phyloP scores from a whole-genome alignment of 2,888 invertebrate species.

The Orthonevra nobilis region DNA sequence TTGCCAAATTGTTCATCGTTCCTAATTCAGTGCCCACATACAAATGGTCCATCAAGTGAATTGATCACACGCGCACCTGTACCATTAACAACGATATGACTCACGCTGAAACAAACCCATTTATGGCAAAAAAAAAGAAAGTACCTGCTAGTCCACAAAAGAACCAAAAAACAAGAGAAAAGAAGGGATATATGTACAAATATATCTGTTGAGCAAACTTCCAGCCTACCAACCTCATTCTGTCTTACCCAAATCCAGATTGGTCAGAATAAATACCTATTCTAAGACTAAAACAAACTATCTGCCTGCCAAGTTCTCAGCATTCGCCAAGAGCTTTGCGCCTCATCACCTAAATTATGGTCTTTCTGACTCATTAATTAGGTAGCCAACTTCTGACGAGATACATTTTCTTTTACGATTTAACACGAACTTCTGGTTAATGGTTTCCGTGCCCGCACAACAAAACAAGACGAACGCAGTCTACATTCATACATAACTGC shows the following conservation, averaged over 20 bases:
- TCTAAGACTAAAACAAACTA: background rate
- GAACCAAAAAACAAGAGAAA: background rate
- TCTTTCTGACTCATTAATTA: slow-evolving; percentile 28
- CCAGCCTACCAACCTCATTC: slow-evolving; percentile 18
- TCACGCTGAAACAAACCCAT: background rate
- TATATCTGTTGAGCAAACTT: slow-evolving; percentile 8
- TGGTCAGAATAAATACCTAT: background rate
- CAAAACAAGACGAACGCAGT: background rate
- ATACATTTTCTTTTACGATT: slow-evolving; percentile 23
- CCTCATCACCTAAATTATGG: slow-evolving; percentile 4
- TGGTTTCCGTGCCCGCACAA: slow-evolving; percentile 10
- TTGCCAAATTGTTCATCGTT: no score
- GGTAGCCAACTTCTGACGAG: slow-evolving; percentile 30
- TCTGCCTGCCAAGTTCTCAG: no score
- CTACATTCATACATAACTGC: no score
- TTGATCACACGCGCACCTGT: no score
- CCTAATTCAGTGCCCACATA: no score
- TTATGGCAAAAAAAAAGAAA: slow-evolving; percentile 26
- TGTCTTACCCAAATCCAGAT: background rate
- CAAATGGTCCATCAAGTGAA: no score
- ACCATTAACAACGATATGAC: slow-evolving; percentile 19
- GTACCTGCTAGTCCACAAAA: slow-evolving; percentile 4
- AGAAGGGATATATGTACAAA: background rate
- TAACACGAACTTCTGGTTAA: slow-evolving; percentile 32
- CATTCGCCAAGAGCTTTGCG: background rate